Evolutionary conservation across 2,888 invertebrate genomes (phyloP), one percentile per base, ranked within the genome.

Genomic region (Dicyrtoma fusca): DNA sequence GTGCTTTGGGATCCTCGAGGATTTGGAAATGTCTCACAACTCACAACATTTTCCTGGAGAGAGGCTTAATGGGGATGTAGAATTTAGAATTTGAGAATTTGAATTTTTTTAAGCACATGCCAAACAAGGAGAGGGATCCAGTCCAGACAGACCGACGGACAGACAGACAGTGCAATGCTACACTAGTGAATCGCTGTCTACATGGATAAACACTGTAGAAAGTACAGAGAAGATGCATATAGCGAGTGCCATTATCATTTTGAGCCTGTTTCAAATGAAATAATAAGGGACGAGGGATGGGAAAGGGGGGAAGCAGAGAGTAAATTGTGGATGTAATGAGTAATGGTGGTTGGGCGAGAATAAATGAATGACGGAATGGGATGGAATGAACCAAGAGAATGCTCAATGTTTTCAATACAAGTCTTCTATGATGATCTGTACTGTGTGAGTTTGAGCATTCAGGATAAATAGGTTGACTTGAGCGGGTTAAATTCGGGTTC

Each of bases 311-410:
- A 53, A 53, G 44, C 42, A 66, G 53, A 66, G 42, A 66, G 66
- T 57, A 68, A 55, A 51, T 51, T 68, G 45, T 68, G 57, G 45
- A 72, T 69, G 72, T 72, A 63, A 64, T 57, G 72, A 72, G 69
- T 72, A 72, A 72, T 66, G 72, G 72, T 19, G 69, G 62, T 69
- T 17, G 68, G 19, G 55, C 17, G 17, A 68, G 68, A 63, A 69
- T 63, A 63, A 72, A 69, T 69, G 72, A 72, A 64, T 69, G 63
- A 72, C 47, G 66, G 72, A 72, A 72, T 72, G 72, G 34, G 69
- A 72, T 72, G 72, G 72, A 72, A 72, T 72, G 72, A 72, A 63
- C 72, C 69, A 72, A 62, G 59, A 21, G 42, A 61, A 55, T n/a
- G 57, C 8, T 34, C 4, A 34, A 8, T 34, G 34, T 34, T 5